A percentile compares a stretch with the other conserved stretches of the same genome.
These are phyloP conservation scores for Apantesis nais DNA, from an alignment of 2,888 invertebrate genomes.

Conservation along the genomic window DNA sequence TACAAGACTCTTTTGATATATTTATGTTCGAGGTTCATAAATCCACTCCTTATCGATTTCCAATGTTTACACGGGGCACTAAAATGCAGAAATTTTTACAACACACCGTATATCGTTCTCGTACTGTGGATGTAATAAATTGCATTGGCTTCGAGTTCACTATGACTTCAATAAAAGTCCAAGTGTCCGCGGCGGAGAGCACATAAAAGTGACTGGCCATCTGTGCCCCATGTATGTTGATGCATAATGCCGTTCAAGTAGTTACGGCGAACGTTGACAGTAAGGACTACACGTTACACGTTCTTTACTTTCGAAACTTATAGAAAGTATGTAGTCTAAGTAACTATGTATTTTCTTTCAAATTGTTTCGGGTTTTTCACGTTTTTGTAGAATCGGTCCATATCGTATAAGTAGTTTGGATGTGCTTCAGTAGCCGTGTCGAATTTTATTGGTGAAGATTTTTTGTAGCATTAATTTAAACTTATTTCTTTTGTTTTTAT, in stretches of 20 bases:
- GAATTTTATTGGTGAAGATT: neutral
- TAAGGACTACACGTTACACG: slow-evolving; percentile 23
- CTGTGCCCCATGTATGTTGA: slow-evolving; percentile 53
- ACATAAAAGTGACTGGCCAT: slow-evolving; percentile 62
- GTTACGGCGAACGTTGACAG: slow-evolving; percentile 34
- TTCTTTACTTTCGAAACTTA: slow-evolving; percentile 1
- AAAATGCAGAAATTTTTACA: slow-evolving; percentile 36
- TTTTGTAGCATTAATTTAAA: neutral
- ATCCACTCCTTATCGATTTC: slow-evolving; percentile 4
- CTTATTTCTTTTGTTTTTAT: neutral
- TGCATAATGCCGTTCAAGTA: slow-evolving; percentile 37
- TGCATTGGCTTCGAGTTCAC: slow-evolving; percentile 47
- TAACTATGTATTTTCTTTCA: neutral
- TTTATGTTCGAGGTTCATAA: neutral
- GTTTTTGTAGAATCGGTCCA: neutral
- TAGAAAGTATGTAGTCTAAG: neutral
- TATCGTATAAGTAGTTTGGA: neutral
- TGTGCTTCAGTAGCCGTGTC: neutral
- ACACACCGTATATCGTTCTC: slow-evolving; percentile 21
- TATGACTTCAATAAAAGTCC: slow-evolving; percentile 58
- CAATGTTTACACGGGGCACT: slow-evolving; percentile 11
- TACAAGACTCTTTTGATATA: neutral
- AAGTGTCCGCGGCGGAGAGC: slow-evolving; percentile 56
- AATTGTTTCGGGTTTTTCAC: neutral
- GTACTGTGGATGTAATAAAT: slow-evolving; percentile 39